A percentile compares a stretch with the other conserved stretches of the same genome.
These are phyloP conservation scores for Etheostoma spectabile DNA, from an alignment of 2,113 vertebrate species.

Conservation along the genomic window DNA sequence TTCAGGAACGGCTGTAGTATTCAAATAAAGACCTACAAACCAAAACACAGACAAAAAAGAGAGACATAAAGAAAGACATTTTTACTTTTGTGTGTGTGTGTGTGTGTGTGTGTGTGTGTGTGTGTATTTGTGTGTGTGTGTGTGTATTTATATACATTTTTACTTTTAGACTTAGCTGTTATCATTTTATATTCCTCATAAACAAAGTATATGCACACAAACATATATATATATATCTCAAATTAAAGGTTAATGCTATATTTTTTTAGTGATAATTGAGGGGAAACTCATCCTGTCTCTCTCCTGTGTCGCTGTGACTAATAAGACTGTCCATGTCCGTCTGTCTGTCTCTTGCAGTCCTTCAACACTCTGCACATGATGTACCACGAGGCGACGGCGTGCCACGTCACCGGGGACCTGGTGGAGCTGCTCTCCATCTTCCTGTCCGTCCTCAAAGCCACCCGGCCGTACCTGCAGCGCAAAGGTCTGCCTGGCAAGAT, in stretches of 20 bases:
- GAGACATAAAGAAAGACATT: too few relatives aligned
- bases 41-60: too few relatives aligned
- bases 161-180: not conserved
- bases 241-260: not conserved
- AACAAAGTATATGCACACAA: not conserved
- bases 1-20: too few relatives aligned
- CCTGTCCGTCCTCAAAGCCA: constrained; percentile 96
- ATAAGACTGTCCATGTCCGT: not conserved
- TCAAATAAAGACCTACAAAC: too few relatives aligned
- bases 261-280: not conserved
- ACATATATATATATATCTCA: too few relatives aligned
- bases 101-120: too few relatives aligned
- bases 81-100: too few relatives aligned
- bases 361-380: constrained; percentile 99
- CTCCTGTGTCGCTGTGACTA: too few relatives aligned
- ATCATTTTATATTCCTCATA: not conserved
- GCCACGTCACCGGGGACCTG: constrained; percentile 98
- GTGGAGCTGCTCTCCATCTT: constrained; percentile 99
- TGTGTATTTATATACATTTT: too few relatives aligned
- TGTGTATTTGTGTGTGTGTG: too few relatives aligned
- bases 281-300: not conserved
- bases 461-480: constrained; percentile 95
- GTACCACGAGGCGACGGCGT: constrained; percentile 99
- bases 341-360: constrained; percentile 82
- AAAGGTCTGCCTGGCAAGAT: constrained; percentile 84